phyloP scores from a whole-genome alignment of 2,888 invertebrate species.

The Chaetogeoica ovagalla region DNA sequence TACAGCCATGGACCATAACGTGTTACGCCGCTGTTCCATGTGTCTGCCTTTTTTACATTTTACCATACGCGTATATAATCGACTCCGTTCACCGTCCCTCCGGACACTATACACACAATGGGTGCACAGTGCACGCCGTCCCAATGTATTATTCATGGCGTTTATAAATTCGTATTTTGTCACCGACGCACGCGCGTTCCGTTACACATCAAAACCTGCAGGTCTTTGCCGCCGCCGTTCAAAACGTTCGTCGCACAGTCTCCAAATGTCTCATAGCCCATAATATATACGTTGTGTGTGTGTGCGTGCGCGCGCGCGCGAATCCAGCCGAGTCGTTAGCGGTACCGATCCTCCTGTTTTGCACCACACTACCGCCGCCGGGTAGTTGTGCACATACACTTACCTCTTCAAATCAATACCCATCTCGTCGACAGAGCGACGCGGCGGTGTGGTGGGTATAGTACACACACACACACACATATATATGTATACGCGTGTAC shows the following conservation, averaged over 20 bases:
- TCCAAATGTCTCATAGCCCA: background rate
- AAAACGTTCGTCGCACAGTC: conserved; percentile 1
- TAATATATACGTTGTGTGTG: background rate
- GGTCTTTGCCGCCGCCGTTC: conserved; percentile 2
- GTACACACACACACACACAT: too few species aligned
- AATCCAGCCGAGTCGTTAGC: background rate
- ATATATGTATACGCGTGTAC: too few species aligned
- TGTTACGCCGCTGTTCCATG: background rate
- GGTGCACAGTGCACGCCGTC: background rate
- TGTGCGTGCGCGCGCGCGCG: background rate
- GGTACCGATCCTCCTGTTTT: too few species aligned
- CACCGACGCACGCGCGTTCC: background rate
- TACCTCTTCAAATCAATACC: conserved; percentile 53
- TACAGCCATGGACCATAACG: too few species aligned
- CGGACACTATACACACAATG: background rate
- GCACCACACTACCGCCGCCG: too few species aligned
- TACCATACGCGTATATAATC: too few species aligned
- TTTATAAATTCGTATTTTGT: conserved; percentile 37
- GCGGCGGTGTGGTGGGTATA: background rate
- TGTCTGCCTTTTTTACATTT: background rate
- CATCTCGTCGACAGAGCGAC: background rate
- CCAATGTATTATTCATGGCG: conserved; percentile 33
- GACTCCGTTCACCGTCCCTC: background rate
- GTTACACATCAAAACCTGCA: background rate
- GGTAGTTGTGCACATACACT: background rate